phyloP scores from a whole-genome alignment of 1,140 invertebrate genomes.

The Mesaphorura yosii region DNA sequence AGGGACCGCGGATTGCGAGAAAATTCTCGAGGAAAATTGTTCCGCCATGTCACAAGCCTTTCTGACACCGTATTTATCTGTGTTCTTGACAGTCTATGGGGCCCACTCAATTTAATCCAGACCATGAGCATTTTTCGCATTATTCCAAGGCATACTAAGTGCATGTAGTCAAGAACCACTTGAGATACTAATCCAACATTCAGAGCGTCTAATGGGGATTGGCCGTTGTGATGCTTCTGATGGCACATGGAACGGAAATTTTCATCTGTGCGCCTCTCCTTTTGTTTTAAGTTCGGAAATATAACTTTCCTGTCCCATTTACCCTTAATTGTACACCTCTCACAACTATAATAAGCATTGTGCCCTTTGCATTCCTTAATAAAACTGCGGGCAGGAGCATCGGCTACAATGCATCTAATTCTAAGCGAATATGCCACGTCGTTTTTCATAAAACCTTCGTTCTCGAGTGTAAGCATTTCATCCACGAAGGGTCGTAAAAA shows the following conservation, averaged over 20 bases:
- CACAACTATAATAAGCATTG: constrained; percentile 22
- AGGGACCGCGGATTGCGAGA: constrained; percentile 33
- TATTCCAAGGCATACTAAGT: constrained; percentile 33
- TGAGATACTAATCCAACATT: constrained; percentile 30
- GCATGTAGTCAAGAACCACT: constrained; percentile 35
- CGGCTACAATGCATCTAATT: constrained; percentile 10
- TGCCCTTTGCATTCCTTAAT: constrained; percentile 16
- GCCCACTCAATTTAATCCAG: constrained; percentile 20
- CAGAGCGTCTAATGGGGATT: constrained; percentile 20
- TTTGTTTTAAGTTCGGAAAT: not conserved
- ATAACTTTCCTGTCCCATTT: constrained; percentile 8
- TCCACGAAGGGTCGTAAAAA: not conserved
- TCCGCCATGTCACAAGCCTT: constrained; percentile 1
- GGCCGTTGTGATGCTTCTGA: constrained; percentile 27
- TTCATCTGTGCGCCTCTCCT: constrained; percentile 20
- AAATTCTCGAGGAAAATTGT: constrained; percentile 33
- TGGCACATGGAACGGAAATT: constrained; percentile 22
- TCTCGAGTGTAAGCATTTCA: not conserved
- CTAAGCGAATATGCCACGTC: not conserved
- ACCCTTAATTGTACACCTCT: constrained; percentile 13
- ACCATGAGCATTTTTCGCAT: constrained; percentile 30
- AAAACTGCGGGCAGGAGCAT: constrained; percentile 24
- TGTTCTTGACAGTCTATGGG: not conserved
- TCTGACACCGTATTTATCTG: constrained; percentile 24
- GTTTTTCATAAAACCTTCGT: not conserved